Evolutionary conservation across 2,113 vertebrate genomes (phyloP).

Genomic region (Empidonax alnorum): DNA sequence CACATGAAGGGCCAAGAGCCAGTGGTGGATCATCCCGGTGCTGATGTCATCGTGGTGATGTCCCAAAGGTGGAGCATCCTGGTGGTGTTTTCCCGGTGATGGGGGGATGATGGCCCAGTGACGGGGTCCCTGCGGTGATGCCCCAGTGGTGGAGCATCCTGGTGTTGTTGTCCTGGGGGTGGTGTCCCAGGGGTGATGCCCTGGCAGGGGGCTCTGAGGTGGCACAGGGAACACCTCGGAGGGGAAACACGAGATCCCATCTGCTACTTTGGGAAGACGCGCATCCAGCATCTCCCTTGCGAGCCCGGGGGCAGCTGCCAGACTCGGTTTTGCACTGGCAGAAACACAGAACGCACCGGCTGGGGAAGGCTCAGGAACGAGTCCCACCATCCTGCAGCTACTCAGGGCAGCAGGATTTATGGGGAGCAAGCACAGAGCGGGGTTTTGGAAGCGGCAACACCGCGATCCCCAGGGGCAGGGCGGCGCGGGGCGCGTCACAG

Average conservation of each 20-base stretch:
- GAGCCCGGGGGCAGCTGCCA: too few species aligned
- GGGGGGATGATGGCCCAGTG: too few species aligned
- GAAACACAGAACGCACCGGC: fast-evolving
- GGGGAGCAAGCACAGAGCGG: fast-evolving
- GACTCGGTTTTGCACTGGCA: neutral
- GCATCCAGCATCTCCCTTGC: fast-evolving
- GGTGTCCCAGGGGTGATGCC: neutral
- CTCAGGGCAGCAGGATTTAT: neutral
- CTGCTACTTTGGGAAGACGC: fast-evolving
- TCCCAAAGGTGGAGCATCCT: neutral
- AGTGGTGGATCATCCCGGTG: fast-evolving
- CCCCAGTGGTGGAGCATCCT: neutral
- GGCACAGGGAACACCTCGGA: neutral
- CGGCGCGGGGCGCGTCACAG: fast-evolving
- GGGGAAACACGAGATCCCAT: neutral
- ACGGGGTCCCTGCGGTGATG: neutral
- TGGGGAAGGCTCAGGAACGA: neutral
- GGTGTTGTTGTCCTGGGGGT: fast-evolving
- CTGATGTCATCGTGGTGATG: neutral
- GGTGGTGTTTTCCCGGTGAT: too few species aligned
- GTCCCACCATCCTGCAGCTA: fast-evolving
- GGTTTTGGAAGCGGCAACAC: fast-evolving
- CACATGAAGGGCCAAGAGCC: fast-evolving
- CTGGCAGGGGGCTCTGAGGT: fast-evolving
- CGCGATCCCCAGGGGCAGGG: fast-evolving